Evolutionary conservation across 2,888 invertebrate genomes (phyloP).

Genomic region (Pseudococcus viburni): DNA sequence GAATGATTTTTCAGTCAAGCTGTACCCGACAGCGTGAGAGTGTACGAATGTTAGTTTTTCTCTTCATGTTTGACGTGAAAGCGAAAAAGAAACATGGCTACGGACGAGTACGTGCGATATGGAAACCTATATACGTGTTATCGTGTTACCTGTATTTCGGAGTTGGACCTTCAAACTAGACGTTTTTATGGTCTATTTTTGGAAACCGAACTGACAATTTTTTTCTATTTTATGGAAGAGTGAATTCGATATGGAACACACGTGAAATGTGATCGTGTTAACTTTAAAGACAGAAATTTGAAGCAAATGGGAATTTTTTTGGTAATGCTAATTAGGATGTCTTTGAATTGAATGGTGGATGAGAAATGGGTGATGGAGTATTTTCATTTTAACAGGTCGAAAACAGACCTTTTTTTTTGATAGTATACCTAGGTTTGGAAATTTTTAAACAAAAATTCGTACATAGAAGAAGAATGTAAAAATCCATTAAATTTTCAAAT

Average conservation of each 20-base stretch:
- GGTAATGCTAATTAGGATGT: too few species aligned
- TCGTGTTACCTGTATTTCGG: background rate
- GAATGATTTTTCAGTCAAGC: background rate
- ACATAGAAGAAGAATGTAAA: too few species aligned
- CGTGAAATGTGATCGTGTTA: background rate
- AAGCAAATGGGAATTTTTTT: too few species aligned
- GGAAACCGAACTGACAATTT: background rate
- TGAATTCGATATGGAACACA: background rate
- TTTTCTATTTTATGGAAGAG: background rate
- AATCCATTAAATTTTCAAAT: too few species aligned
- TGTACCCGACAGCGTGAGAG: background rate
- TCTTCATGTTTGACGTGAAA: background rate
- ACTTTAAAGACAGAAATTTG: background rate
- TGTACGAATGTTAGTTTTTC: background rate
- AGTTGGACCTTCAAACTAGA: background rate
- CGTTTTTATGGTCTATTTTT: background rate
- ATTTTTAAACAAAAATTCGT: too few species aligned
- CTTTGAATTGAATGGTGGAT: too few species aligned
- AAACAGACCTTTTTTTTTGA: too few species aligned
- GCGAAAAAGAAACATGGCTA: background rate
- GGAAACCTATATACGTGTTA: background rate
- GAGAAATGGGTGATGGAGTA: too few species aligned
- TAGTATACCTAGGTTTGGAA: too few species aligned
- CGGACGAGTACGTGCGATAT: background rate
- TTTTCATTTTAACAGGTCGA: too few species aligned